These are phyloP conservation scores for Babylonia areolata DNA, from an alignment of 1,140 invertebrate species.

Conservation along the genomic window DNA sequence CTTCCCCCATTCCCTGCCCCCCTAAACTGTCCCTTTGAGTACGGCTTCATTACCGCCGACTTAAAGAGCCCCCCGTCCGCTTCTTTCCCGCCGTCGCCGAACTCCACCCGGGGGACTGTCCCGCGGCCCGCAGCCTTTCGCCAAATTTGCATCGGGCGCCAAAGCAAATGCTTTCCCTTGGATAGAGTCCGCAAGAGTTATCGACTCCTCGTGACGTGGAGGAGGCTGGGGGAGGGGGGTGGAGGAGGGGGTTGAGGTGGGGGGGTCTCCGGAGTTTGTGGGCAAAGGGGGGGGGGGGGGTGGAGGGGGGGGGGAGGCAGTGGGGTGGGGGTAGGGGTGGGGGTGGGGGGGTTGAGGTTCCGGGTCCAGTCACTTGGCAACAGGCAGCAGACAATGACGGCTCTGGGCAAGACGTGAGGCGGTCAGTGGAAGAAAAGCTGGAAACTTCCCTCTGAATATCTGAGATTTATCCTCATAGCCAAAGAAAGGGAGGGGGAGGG, in stretches of 20 bases:
- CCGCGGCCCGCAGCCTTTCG: not conserved
- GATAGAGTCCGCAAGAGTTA: conserved; percentile 23
- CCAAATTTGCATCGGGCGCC: conserved; percentile 8
- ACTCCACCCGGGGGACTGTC: conserved; percentile 12
- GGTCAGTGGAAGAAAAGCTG: conserved; percentile 14
- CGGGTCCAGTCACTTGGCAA: conserved; percentile 34
- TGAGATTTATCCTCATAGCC: conserved; percentile 33
- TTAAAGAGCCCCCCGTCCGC: conserved; percentile 4
- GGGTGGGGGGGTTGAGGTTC: no score
- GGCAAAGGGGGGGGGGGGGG: no score
- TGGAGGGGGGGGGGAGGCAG: no score
- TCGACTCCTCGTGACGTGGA: conserved; percentile 15
- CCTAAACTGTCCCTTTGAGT: not conserved
- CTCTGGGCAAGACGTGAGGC: not conserved
- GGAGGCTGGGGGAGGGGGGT: no score
- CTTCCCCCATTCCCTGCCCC: not conserved
- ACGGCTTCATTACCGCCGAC: not conserved
- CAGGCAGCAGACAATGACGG: conserved; percentile 24
- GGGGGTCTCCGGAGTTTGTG: no score
- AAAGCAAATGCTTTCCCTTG: conserved; percentile 23
- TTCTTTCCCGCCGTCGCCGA: not conserved
- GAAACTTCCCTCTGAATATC: conserved; percentile 10
- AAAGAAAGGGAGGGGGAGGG: not conserved
- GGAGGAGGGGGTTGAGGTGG: no score
- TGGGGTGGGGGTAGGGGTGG: no score